Base-by-base conservation (phyloP, 2,888 invertebrate genomes). In the Pristionchus fissidentatus region DNA sequence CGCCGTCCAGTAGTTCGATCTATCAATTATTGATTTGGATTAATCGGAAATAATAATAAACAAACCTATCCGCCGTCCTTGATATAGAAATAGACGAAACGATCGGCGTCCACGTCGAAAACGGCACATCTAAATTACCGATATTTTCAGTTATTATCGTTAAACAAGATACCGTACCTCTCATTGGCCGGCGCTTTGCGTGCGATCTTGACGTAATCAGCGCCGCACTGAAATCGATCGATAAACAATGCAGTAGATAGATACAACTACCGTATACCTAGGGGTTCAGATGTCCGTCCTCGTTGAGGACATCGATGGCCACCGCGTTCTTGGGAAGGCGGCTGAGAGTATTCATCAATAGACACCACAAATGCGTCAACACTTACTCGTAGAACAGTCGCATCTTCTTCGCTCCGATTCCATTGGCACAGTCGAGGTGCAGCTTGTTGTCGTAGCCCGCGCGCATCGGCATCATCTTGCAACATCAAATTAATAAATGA, bases 61-160 rank as follows among this genome's bases (percentile, higher is more conserved):
- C n/a, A n/a, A n/a, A 78, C 80, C 80, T 57, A 8, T 26, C 62
- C 80, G 32, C 62, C 46, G 19, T 81, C 62, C 62, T 62, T 81
- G 98, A 32, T 43, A 62, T 81, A 81, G 93, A 96, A 99, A 93
- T 98, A 99, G 19, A 99, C 95, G 55, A 99, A 93, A 73, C 99
- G 94, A 93, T 99, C 99, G 0, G 97, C 98, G 93, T 99, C 99
- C 0, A 99, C 99, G 93, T 99, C 99, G 38, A 98, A 95, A 0
- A 97, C 97, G 2, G 95, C 96, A 91, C 96, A 97, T 62, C 96
- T 94, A 81, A 95, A 95, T 89, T 95, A 29, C n/a, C n/a, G n/a
- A n/a, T n/a, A n/a, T n/a, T n/a, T n/a, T n/a, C n/a, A n/a, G n/a
- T n/a, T n/a, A n/a, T n/a, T n/a, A 77, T n/a, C n/a, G n/a, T n/a